Evolutionary conservation across 2,113 vertebrate species (phyloP).

Genomic region (Pteruthius melanotis): DNA sequence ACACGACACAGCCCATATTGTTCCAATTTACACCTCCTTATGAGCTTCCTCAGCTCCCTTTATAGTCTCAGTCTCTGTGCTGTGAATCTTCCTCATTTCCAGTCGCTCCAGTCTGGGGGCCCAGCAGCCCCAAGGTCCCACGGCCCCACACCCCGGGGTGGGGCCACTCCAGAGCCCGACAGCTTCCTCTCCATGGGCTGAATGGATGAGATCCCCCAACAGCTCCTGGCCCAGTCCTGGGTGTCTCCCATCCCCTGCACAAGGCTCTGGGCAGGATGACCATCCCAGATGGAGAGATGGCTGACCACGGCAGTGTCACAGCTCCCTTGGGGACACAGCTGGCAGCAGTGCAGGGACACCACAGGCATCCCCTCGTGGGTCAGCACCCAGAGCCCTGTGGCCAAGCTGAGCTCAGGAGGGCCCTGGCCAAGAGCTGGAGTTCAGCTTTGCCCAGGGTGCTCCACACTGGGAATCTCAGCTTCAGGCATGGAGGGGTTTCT

Average conservation of each 20-base stretch:
- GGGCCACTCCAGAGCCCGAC: accelerated
- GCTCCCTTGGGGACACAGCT: accelerated
- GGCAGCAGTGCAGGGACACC: accelerated
- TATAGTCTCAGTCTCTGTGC: constrained; percentile 50
- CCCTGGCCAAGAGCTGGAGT: not conserved
- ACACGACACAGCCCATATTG: constrained; percentile 66
- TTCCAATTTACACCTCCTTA: constrained; percentile 71
- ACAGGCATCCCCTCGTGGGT: accelerated
- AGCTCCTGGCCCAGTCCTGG: not conserved
- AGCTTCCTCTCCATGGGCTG: not conserved
- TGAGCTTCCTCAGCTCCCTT: constrained; percentile 68
- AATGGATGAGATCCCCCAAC: accelerated
- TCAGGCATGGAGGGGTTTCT: not conserved
- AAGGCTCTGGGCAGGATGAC: not conserved
- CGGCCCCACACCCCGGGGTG: accelerated
- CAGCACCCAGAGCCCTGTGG: accelerated
- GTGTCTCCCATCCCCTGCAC: not conserved
- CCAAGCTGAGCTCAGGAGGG: not conserved
- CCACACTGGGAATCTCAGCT: not conserved
- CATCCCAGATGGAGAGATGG: accelerated
- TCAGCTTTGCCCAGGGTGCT: not conserved
- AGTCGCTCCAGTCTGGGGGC: not conserved
- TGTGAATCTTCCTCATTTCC: constrained; percentile 59
- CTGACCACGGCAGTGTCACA: accelerated
- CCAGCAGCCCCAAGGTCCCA: not conserved